Evolutionary conservation across 1,140 invertebrate genomes (phyloP), one percentile per base, ranked within the genome.

Genomic region (Hypsibius dujardini): DNA sequence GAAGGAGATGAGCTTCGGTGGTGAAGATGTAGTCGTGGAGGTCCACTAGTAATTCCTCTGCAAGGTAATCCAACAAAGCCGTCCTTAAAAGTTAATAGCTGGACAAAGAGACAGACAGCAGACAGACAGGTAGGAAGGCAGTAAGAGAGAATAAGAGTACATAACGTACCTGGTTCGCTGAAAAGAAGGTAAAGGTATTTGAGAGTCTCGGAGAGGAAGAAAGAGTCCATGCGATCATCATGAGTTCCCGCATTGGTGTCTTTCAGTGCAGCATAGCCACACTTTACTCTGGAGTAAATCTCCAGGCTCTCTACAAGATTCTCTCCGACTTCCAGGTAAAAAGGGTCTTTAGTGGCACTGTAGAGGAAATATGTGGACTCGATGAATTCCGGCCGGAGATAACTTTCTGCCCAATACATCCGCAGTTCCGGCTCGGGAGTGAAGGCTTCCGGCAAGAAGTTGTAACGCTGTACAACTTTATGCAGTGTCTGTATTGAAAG

Each of bases 361-460:
- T 95, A 94, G 2, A 98, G 80, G 77, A 97, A 96, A 78, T 98
- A 98, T 0, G 95, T 98, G 0, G 92, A 96, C 81, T 98, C 95
- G 45, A 98, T 81, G 80, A 98, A 98, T 80, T 98, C 95, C 2
- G 95, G 95, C 70, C 95, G 84, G 1, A 98, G 81, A 2, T 92
- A 93, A 83, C 97, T 92, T 79, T 97, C 92, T 14, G 89, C 92
- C 95, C 95, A 98, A 77, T 98, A 92, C 0, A 98, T 90, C 84
- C 90, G 81, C 72, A 79, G 79, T 73, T 81, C 79, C 77, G 94
- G 92, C 81, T 94, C 91, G 1, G 88, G 88, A 0, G 92, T 95
- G 79, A 95, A 95, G 28, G 92, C 95, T 84, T 98, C 95, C 40
- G 95, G 95, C 77, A 98, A 88, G 78, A 98, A 97, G 74, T 92